Evolutionary conservation across 2,797 vertebrate species (phyloP), one percentile per base, ranked within the genome.

Genomic region (Dermochelys coriacea): DNA sequence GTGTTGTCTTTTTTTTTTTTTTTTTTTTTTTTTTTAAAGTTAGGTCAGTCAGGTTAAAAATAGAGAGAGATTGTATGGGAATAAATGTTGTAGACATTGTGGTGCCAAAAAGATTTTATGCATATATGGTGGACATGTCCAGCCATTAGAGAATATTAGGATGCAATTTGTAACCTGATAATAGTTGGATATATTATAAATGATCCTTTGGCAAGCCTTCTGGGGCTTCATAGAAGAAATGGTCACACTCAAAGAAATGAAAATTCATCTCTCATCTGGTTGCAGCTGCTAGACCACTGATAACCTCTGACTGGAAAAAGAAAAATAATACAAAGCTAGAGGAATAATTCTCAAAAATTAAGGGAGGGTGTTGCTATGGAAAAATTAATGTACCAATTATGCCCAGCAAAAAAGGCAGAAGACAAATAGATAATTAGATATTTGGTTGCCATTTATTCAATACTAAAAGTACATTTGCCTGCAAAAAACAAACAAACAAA

Each of bases 341-440:
- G 27, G 52, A 80, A 19, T 75, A 11, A 11, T 80, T 50, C 49
- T 27, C 80, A 55, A 49, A 55, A 37, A 27, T 12, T 18, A 75
- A 15, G 75, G 52, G 80, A 89, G 34, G 8, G 1, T 23, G n/a
- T 71, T 41, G 31, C 57, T 19, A 18, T 84, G 54, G 14, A 80
- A 88, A 86, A 64, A 80, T 50, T 74, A 54, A 54, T 54, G 6
- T 34, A 25, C 59, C 78, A 47, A 15, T 80, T 61, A 74, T 88
- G 37, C n/a, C 0, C 4, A 61, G 8, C 7, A 0, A 0, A 45
- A 37, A 80, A 49, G n/a, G 52, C 18, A 52, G 51, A 52, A 16
- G 21, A 54, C 49, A 55, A 45, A 75, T 78, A 6, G 2, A 85
- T n/a, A 21, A 18, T 37, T 9, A 68, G 5, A 71, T 71, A 71